phyloP scores from a whole-genome alignment of 2,797 vertebrate species.

The Sphenopsis melanotis region DNA sequence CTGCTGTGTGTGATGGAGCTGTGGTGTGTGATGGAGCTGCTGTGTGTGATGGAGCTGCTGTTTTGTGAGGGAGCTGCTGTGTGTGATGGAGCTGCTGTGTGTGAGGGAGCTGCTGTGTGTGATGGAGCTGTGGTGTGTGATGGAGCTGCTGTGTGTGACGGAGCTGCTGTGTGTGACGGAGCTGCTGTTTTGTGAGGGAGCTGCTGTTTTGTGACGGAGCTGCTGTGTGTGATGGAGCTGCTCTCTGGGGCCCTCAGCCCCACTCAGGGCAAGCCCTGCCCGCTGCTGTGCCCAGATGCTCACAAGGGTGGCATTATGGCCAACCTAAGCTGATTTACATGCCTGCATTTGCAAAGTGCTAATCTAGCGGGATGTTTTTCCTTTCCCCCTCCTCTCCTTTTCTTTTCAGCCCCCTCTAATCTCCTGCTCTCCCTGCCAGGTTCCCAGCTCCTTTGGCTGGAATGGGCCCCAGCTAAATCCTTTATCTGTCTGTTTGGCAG shows the following conservation, averaged over 20 bases:
- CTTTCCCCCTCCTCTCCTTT: not conserved
- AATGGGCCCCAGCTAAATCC: conserved; percentile 21
- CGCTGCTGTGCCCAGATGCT: not conserved
- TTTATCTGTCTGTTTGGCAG: conserved; percentile 69
- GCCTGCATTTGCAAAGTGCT: conserved; percentile 49
- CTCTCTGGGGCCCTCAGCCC: not conserved
- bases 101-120: too few relatives aligned
- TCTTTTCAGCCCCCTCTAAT: conserved; percentile 46
- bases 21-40: too few relatives aligned
- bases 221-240: too few relatives aligned
- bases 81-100: not conserved
- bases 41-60: not conserved
- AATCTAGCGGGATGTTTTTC: not conserved
- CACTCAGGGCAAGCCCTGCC: not conserved
- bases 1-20: not conserved
- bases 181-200: too few relatives aligned
- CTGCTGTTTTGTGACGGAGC: too few relatives aligned
- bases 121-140: too few relatives aligned
- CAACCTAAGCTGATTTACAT: conserved; percentile 61
- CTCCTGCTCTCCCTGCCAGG: conserved; percentile 40
- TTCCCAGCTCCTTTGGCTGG: conserved; percentile 59
- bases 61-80: too few relatives aligned
- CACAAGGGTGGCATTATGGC: conserved; percentile 55
- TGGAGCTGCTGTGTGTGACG: not conserved
- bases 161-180: not conserved